phyloP scores from a whole-genome alignment of 1,140 invertebrate species.

The Drosophila busckii region DNA sequence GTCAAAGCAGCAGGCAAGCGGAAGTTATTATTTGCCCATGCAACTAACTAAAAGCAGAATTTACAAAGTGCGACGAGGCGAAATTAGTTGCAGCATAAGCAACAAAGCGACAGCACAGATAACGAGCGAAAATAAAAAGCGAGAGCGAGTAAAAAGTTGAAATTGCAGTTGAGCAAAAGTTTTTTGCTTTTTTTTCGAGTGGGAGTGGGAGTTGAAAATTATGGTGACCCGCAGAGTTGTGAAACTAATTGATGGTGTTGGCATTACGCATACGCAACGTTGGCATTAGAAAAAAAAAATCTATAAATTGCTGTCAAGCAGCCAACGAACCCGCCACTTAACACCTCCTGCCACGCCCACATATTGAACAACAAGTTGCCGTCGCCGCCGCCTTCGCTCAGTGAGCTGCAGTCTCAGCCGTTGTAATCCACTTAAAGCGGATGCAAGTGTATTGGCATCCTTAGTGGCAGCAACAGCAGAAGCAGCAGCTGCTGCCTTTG shows the following conservation, averaged over 20 bases:
- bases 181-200: no score
- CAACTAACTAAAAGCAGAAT: conserved; percentile 30
- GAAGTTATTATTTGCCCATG: conserved; percentile 42
- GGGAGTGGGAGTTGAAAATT: no score
- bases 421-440: conserved; percentile 38
- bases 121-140: background rate
- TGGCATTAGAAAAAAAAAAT: conserved; percentile 19
- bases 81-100: conserved; percentile 23
- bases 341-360: background rate
- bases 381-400: background rate
- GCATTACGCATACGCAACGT: conserved; percentile 16
- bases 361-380: conserved; percentile 20
- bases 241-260: conserved; percentile 10
- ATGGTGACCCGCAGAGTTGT: background rate
- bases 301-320: conserved; percentile 26
- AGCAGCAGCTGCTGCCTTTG: conserved; percentile 20
- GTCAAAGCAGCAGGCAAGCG: conserved; percentile 36
- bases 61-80: conserved; percentile 25
- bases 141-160: conserved; percentile 17
- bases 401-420: conserved; percentile 9
- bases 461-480: conserved; percentile 15
- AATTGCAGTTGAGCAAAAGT: conserved; percentile 27
- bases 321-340: conserved; percentile 17
- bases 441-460: conserved; percentile 20
- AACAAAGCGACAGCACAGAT: background rate